These are phyloP conservation scores for Lamprologus callipterus DNA, from an alignment of 2,113 vertebrate genomes.

Conservation along the genomic window DNA sequence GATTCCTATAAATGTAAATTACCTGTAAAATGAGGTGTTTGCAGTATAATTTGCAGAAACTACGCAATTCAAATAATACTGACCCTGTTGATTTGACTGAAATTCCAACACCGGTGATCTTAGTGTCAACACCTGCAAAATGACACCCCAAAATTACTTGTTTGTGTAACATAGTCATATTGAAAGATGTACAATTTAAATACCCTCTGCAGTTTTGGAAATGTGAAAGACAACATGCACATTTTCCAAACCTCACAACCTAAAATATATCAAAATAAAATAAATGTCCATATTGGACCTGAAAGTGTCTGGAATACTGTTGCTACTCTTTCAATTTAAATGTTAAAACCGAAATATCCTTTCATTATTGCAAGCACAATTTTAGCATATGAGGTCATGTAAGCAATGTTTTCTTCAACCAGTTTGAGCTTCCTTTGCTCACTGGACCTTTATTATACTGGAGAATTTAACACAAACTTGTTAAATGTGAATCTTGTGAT, in stretches of 20 bases:
- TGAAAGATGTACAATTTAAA: not conserved
- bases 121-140: conserved; percentile 86
- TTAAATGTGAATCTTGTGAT: not conserved
- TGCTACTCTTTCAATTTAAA: not conserved
- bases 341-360: not conserved
- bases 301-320: not conserved
- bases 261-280: not conserved
- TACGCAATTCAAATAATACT: conserved; percentile 39
- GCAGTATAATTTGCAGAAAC: not conserved
- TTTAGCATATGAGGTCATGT: not conserved
- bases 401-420: not conserved
- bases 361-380: not conserved
- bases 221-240: not conserved
- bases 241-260: not conserved
- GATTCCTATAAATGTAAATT: conserved; percentile 7
- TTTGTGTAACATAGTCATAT: not conserved
- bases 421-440: not conserved
- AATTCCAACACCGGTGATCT: conserved; percentile 86
- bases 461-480: not conserved
- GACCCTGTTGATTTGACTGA: conserved; percentile 86
- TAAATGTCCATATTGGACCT: not conserved
- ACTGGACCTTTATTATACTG: not conserved
- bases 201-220: not conserved
- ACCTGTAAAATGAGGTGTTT: conserved; percentile 17
- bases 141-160: not conserved